Percentiles rank a stretch among this genome's conserved stretches.
Evolutionary conservation across 2,797 vertebrate genomes (phyloP).

Genomic region (Phyllotis vaccarum): DNA sequence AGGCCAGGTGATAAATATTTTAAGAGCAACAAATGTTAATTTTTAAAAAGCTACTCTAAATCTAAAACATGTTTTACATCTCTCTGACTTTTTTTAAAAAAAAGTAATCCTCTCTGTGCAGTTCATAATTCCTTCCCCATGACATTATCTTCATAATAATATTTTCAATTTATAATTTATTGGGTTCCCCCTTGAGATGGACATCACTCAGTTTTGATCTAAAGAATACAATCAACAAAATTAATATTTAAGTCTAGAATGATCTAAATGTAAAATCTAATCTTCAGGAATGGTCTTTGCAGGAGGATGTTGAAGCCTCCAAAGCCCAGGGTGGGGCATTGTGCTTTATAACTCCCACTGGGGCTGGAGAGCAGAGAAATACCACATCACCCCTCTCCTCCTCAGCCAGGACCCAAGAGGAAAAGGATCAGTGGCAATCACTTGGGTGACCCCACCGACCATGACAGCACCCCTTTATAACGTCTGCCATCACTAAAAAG

Average conservation of each 20-base stretch:
- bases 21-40: conserved; percentile 73
- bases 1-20: conserved; percentile 60
- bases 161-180: conserved; percentile 69
- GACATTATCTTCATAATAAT: conserved; percentile 12
- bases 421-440: neutral
- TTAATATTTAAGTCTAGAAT: conserved; percentile 70
- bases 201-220: conserved; percentile 66
- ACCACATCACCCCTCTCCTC: accelerated
- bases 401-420: accelerated
- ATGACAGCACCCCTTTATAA: neutral
- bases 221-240: conserved; percentile 70
- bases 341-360: neutral
- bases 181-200: neutral
- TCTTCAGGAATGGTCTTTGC: neutral
- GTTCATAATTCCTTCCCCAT: conserved; percentile 21
- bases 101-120: accelerated
- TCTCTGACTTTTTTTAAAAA: neutral
- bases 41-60: conserved; percentile 64
- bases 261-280: conserved; percentile 4
- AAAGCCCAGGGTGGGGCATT: neutral
- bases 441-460: neutral
- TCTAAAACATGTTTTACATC: conserved; percentile 40
- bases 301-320: neutral
- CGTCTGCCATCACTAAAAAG: neutral
- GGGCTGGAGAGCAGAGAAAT: accelerated